These are phyloP conservation scores for Aleiodes testaceus DNA, from an alignment of 2,888 invertebrate species.

Conservation along the genomic window DNA sequence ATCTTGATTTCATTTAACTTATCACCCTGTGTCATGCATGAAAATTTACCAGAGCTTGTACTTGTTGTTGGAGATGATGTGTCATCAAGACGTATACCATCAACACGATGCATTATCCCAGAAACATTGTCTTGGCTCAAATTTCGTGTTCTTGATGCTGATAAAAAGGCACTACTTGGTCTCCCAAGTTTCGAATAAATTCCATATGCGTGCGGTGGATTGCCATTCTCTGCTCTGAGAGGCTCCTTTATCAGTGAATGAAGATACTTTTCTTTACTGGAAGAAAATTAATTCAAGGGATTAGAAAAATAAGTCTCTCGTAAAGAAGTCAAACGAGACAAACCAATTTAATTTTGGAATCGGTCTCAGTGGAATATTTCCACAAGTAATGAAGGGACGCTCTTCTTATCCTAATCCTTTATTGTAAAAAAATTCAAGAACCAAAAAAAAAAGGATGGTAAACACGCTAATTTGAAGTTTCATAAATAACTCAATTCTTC, in stretches of 20 bases:
- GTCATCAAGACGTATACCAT: conserved; percentile 69
- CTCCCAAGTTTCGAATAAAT: conserved; percentile 66
- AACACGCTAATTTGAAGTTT: background rate
- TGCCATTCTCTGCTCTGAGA: conserved; percentile 63
- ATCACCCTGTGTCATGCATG: conserved; percentile 75
- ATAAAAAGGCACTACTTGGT: conserved; percentile 54
- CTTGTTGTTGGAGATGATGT: conserved; percentile 53
- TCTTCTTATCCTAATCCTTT: no score
- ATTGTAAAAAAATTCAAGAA: background rate
- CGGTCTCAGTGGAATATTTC: no score
- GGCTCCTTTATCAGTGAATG: conserved; percentile 65
- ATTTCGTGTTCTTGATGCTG: conserved; percentile 54
- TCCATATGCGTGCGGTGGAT: conserved; percentile 66
- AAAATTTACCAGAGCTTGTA: conserved; percentile 50
- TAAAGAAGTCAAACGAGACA: no score
- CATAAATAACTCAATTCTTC: background rate
- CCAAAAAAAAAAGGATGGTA: background rate
- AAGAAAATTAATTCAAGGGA: conserved; percentile 32
- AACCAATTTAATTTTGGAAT: no score
- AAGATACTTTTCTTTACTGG: conserved; percentile 65
- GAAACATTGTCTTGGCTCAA: conserved; percentile 67
- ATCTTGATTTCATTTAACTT: conserved; percentile 74
- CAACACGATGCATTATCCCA: conserved; percentile 69
- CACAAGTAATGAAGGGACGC: no score
- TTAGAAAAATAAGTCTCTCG: no score